These are phyloP conservation scores for Oophaga pumilio DNA, from an alignment of 2,113 vertebrate genomes.

Conservation along the genomic window DNA sequence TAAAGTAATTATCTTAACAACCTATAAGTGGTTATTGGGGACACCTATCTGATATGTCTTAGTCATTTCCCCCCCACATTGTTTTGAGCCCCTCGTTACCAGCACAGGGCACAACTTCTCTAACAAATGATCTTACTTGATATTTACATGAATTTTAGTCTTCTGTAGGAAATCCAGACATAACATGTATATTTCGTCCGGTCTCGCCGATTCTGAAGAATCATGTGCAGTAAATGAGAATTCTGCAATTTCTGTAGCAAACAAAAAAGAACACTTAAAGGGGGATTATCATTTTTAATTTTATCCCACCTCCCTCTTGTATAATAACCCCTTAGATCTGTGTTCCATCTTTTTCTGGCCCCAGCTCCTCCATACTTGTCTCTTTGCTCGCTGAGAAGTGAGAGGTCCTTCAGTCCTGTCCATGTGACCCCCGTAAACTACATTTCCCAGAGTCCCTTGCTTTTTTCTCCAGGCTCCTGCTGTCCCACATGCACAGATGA, in stretches of 20 bases:
- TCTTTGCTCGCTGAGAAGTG: too few species aligned
- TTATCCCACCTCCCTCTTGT: too few species aligned
- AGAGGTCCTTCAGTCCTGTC: too few species aligned
- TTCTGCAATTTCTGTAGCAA: constrained; percentile 71
- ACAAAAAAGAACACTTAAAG: neutral
- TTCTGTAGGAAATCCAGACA: constrained; percentile 77
- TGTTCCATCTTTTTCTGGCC: too few species aligned
- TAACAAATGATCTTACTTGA: constrained; percentile 68
- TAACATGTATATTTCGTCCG: constrained; percentile 82
- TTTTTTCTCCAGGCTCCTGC: too few species aligned
- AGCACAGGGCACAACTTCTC: constrained; percentile 11
- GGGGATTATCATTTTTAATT: neutral
- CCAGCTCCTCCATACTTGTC: too few species aligned
- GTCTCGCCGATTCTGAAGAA: constrained; percentile 67
- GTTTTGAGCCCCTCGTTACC: neutral
- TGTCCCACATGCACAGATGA: too few species aligned
- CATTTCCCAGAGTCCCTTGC: too few species aligned
- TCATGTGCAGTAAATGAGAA: constrained; percentile 78
- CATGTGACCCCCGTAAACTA: too few species aligned
- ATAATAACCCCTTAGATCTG: too few species aligned
- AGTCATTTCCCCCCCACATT: neutral
- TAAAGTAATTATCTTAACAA: neutral
- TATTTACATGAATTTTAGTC: constrained; percentile 85
- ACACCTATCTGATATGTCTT: neutral
- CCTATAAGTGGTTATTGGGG: too few species aligned